Evolutionary conservation across 2,888 invertebrate genomes (phyloP), one percentile per base, ranked within the genome.

Genomic region (Unio pictorum): DNA sequence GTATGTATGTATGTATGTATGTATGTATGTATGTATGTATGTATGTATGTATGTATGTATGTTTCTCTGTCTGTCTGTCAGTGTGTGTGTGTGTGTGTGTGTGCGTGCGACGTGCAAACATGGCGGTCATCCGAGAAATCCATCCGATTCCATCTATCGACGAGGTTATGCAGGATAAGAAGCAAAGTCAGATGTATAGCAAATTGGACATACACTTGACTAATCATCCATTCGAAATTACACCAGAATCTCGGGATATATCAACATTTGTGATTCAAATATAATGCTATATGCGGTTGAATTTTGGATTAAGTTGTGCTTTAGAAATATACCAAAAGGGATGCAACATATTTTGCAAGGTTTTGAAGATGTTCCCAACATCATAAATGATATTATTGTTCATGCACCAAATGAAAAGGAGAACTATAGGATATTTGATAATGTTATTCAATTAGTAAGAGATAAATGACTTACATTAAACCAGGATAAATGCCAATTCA

Each of bases 91-190:
- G 8, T 11, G 11, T 8, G 34, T 73, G 30, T 30, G 30, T 30
- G 30, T 8, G 2, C 3, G 8, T 11, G 11, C 2, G 34, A 26
- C 54, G 55, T 58, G 70, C 68, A 5, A 71, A 73, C 20, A 26
- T 18, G 11, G 72, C 76, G 15, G 64, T 74, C 18, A 30, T 62
- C 5, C 62, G 72, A 7, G 66, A 69, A 55, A 57, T 70, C 56
- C 69, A 74, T 54, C 69, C 71, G 8, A 76, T 74, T 23, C 74
- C 76, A 20, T 67, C 73, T 11, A 58, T 64, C 3, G 71, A 71
- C 54, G 64, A 73, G n/a, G 57, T 73, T n/a, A 23, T 71, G n/a
- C 64, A 71, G 4, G 61, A 69, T 34, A 26, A 64, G 28, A 71
- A 71, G 60, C 18, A 55, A 54, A 20, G 1, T 8, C 69, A 4